Evolutionary conservation across 2,888 invertebrate genomes (phyloP), one percentile per base, ranked within the genome.

Genomic region (Heliconius cydno): DNA sequence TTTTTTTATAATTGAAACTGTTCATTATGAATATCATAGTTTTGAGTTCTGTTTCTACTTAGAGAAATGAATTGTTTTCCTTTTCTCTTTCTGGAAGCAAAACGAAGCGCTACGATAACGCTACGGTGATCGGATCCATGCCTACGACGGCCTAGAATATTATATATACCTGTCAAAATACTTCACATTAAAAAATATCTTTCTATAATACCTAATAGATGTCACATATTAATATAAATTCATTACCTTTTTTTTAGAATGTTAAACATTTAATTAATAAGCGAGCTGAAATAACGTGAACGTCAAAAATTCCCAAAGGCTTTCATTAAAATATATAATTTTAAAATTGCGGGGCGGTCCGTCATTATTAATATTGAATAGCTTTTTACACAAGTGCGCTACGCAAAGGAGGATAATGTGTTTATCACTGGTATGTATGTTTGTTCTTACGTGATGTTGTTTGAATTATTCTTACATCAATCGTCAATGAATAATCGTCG

Each of bases 291-390:
- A 73, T 73, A 72, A 73, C 70, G 71, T 75, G 79, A 71, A 68
- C 70, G 74, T 79, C 81, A 77, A 68, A 81, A 77, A 73, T 79
- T 81, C 81, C 81, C 79, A 7, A 52, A 77, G 79, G 77, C 77
- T 77, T 79, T 65, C 30, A 79, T 70, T 79, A 60, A 81, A 75
- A 71, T 81, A 75, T 79, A 75, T 73, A 57, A 73, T 73, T 73
- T 73, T 25, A 73, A 60, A 73, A 60, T 73, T 73, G n/a, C 60
- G 38, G 34, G 30, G 34, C n/a, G 57, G 34, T 60, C 73, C 38
- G 34, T 60, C n/a, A 73, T n/a, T 60, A 38, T 73, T 73, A 34
- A 60, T 73, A 73, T 38, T n/a, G 57, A n/a, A 34, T 15, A 73
- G 30, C 34, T 38, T 73, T 22, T 52, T 13, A 15, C 41, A 6